phyloP scores from a whole-genome alignment of 1,140 invertebrate genomes.

The Venustaconcha ellipsiformis region DNA sequence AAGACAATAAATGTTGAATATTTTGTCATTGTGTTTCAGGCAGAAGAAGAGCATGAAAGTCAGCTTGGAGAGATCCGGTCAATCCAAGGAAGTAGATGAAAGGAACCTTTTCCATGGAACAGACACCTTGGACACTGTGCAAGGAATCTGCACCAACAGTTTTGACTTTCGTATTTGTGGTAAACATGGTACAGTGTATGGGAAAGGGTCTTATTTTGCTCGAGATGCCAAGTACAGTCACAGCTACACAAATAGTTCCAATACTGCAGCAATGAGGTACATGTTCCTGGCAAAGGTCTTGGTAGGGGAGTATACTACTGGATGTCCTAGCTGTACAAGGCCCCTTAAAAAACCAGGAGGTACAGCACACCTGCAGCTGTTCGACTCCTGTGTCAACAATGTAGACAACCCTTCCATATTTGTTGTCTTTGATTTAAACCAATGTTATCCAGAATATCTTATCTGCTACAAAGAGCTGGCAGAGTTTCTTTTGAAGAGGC shows the following conservation, averaged over 20 bases:
- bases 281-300: slow-evolving; percentile 58
- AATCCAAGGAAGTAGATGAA: slow-evolving; percentile 27
- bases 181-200: slow-evolving; percentile 49
- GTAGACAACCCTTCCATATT: slow-evolving; percentile 48
- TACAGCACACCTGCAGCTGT: slow-evolving; percentile 42
- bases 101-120: slow-evolving; percentile 52
- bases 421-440: slow-evolving; percentile 56
- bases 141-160: slow-evolving; percentile 47
- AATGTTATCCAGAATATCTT: slow-evolving; percentile 62
- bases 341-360: slow-evolving; percentile 41
- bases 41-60: slow-evolving; percentile 39
- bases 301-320: slow-evolving; percentile 48
- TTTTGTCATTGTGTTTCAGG: slow-evolving; percentile 11
- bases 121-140: slow-evolving; percentile 33
- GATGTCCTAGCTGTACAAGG: slow-evolving; percentile 37
- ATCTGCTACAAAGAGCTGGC: slow-evolving; percentile 39
- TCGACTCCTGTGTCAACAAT: slow-evolving; percentile 59
- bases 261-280: slow-evolving; percentile 12
- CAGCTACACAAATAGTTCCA: slow-evolving; percentile 36
- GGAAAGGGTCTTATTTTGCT: slow-evolving; percentile 61
- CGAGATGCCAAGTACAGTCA: slow-evolving; percentile 47
- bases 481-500: not conserved
- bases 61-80: slow-evolving; percentile 25
- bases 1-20: no score
- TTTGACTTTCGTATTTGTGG: slow-evolving; percentile 53